These are phyloP conservation scores for Lutra lutra DNA, from an alignment of 2,797 vertebrate genomes.

Conservation along the genomic window DNA sequence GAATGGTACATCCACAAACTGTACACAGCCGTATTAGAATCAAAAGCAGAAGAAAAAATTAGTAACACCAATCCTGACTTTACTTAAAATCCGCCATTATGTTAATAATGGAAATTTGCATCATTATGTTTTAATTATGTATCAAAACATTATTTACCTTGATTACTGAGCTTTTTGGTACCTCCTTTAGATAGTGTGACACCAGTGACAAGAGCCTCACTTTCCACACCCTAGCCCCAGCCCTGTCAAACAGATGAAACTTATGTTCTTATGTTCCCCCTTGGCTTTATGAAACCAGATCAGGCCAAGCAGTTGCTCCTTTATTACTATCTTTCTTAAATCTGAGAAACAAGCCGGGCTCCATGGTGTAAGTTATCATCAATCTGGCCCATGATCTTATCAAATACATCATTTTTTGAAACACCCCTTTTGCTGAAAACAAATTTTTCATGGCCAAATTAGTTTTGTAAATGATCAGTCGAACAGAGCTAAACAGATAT, in stretches of 20 bases:
- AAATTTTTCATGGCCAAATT: slow-evolving; percentile 2
- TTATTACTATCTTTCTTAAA: slow-evolving; percentile 37
- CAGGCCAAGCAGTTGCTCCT: neutral
- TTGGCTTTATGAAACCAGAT: slow-evolving; percentile 38
- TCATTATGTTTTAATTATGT: neutral
- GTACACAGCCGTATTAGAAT: neutral
- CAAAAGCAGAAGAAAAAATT: neutral
- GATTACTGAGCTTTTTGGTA: neutral
- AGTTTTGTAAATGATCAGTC: slow-evolving; percentile 10
- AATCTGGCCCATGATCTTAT: neutral
- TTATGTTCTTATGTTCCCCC: neutral
- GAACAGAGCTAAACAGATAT: neutral
- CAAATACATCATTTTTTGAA: slow-evolving; percentile 10
- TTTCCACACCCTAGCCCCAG: neutral
- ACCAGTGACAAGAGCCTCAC: neutral
- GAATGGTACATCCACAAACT: neutral
- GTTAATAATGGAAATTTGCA: neutral
- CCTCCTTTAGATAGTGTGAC: neutral
- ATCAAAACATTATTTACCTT: neutral
- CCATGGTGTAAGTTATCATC: neutral
- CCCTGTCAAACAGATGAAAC: neutral
- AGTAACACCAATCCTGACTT: neutral
- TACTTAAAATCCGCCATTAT: neutral
- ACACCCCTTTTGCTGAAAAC: slow-evolving; percentile 5
- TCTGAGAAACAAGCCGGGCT: neutral